A percentile compares a stretch with the other conserved stretches of the same genome.
Conservation (phyloP, 1,140 invertebrate species). For the Musca vetustissima region DNA sequence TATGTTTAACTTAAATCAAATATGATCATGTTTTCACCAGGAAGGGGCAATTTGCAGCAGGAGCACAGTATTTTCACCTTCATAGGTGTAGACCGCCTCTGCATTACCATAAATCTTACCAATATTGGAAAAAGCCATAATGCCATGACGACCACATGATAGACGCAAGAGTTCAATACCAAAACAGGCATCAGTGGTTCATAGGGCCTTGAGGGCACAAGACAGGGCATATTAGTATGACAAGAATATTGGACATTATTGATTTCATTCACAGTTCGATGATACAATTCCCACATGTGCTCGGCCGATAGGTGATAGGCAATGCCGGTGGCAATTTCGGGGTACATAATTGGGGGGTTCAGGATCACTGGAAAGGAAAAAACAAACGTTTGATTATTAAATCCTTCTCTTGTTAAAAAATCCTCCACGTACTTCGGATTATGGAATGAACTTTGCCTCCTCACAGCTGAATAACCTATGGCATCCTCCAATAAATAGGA, state of each 20-base stretch:
- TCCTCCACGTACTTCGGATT: constrained; percentile 67
- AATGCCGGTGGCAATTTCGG: constrained; percentile 75
- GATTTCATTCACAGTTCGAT: constrained; percentile 74
- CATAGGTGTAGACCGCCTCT: constrained; percentile 90
- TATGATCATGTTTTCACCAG: constrained; percentile 73
- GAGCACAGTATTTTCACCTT: constrained; percentile 95
- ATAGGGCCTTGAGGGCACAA: constrained; percentile 87
- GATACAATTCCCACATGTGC: constrained; percentile 80
- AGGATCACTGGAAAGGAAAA: constrained; percentile 55
- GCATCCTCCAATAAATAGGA: constrained; percentile 75
- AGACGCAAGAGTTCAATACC: constrained; percentile 78
- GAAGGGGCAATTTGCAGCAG: constrained; percentile 85
- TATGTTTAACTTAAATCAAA: constrained; percentile 58
- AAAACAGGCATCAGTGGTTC: constrained; percentile 70
- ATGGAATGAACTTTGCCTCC: constrained; percentile 84
- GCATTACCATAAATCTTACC: constrained; percentile 80
- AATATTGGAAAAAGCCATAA: constrained; percentile 81
- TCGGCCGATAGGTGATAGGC: constrained; percentile 73
- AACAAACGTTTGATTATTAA: not conserved
- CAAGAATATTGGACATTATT: constrained; percentile 73
- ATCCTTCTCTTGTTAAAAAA: not conserved
- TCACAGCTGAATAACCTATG: constrained; percentile 85
- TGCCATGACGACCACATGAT: constrained; percentile 92
- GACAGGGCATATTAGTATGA: constrained; percentile 89
- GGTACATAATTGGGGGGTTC: constrained; percentile 90